These are phyloP conservation scores for Sceliomorpha sp. DNA, from an alignment of 2,888 invertebrate genomes.

Conservation along the genomic window DNA sequence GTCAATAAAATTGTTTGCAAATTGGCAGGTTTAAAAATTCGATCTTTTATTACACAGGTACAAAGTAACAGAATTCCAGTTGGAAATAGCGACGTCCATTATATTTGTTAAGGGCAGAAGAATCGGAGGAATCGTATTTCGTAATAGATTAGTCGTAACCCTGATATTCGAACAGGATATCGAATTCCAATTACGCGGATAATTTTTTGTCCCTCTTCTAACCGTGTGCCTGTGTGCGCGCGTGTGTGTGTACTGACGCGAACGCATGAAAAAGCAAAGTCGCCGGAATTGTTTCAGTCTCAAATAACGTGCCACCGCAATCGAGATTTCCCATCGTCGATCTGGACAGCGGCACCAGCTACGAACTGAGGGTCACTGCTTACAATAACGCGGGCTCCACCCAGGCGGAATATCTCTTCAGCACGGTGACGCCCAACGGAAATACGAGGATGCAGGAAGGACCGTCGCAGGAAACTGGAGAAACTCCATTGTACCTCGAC, in stretches of 20 bases:
- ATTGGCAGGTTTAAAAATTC: too few relatives aligned
- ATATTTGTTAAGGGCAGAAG: too few relatives aligned
- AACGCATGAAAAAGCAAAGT: background rate
- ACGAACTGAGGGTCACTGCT: conserved; percentile 83
- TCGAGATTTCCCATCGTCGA: conserved; percentile 81
- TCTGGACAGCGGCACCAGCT: conserved; percentile 81
- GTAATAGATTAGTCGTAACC: too few relatives aligned
- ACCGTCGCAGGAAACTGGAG: conserved; percentile 67
- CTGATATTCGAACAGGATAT: too few relatives aligned
- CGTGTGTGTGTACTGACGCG: background rate
- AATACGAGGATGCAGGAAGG: conserved; percentile 77
- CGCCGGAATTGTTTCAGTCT: conserved; percentile 72
- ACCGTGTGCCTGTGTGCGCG: background rate
- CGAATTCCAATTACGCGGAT: too few relatives aligned
- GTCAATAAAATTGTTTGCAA: too few relatives aligned
- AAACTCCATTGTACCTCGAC: conserved; percentile 79
- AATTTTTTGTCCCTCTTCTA: too few relatives aligned
- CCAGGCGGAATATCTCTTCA: conserved; percentile 83
- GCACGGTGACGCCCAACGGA: conserved; percentile 82
- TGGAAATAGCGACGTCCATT: too few relatives aligned
- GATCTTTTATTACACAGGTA: too few relatives aligned
- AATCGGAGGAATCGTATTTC: too few relatives aligned
- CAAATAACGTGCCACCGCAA: conserved; percentile 81
- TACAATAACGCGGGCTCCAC: conserved; percentile 85
- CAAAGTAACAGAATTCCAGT: too few relatives aligned